Evolutionary conservation across 2,888 invertebrate species (phyloP).

Genomic region (Mongoloraphidia duomilia): DNA sequence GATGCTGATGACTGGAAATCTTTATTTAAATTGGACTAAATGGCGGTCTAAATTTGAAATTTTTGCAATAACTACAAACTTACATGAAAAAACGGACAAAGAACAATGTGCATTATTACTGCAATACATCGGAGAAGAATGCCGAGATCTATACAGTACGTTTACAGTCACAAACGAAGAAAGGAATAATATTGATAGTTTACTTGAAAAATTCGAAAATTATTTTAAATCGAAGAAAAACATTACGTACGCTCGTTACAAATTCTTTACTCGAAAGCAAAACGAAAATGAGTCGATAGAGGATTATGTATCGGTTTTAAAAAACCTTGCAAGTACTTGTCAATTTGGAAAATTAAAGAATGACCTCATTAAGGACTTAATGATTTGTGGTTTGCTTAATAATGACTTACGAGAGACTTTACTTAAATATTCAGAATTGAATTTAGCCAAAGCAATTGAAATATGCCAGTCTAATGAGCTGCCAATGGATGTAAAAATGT

Average conservation of each 20-base stretch:
- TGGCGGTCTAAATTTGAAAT: slow-evolving; percentile 13
- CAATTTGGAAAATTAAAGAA: slow-evolving; percentile 13
- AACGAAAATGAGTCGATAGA: slow-evolving; percentile 13
- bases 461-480: too few relatives aligned
- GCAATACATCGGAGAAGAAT: slow-evolving; percentile 16
- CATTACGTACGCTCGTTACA: slow-evolving; percentile 12
- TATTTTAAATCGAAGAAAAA: slow-evolving; percentile 16
- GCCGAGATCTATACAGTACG: slow-evolving; percentile 14
- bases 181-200: slow-evolving; percentile 9
- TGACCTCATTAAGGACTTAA: slow-evolving; percentile 12
- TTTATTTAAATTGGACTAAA: slow-evolving; percentile 15
- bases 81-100: slow-evolving; percentile 13
- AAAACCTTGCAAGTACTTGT: slow-evolving; percentile 14
- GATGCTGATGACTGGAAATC: slow-evolving; percentile 10
- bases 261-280: slow-evolving; percentile 15
- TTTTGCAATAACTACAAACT: slow-evolving; percentile 14
- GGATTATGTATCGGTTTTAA: slow-evolving; percentile 14
- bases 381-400: slow-evolving; percentile 14
- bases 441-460: too few relatives aligned
- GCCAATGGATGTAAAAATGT: too few relatives aligned
- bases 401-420: slow-evolving; percentile 12
- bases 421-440: background rate
- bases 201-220: slow-evolving; percentile 14
- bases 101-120: slow-evolving; percentile 16
- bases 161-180: slow-evolving; percentile 13